phyloP scores from a whole-genome alignment of 2,113 vertebrate genomes.

The Syngnathus typhle region DNA sequence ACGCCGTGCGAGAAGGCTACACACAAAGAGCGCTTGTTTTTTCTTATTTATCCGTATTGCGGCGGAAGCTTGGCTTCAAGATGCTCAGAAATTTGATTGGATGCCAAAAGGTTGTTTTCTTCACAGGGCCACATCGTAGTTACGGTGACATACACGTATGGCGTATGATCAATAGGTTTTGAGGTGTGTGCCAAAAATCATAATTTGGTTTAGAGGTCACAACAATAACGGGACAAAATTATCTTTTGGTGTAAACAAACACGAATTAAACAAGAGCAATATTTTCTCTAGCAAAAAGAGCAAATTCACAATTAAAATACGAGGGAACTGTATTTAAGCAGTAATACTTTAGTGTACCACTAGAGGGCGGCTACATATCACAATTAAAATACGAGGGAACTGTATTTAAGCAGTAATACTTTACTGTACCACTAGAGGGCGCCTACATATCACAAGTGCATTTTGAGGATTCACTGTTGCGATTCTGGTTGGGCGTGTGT shows the following conservation, averaged over 20 bases:
- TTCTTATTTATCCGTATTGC: conserved; percentile 55
- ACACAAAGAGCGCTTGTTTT: conserved; percentile 61
- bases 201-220: background rate
- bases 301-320: background rate
- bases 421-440: too few relatives aligned
- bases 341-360: background rate
- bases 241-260: background rate
- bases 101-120: background rate
- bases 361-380: background rate
- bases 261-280: background rate
- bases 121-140: background rate
- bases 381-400: too few relatives aligned
- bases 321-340: background rate
- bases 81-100: background rate
- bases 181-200: too few relatives aligned
- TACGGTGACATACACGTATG: too few relatives aligned
- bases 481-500: too few relatives aligned
- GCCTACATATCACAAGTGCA: too few relatives aligned
- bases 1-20: conserved; percentile 47
- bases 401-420: too few relatives aligned
- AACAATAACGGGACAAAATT: too few relatives aligned
- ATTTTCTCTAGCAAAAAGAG: background rate
- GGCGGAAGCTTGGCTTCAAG: background rate
- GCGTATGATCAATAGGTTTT: too few relatives aligned
- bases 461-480: too few relatives aligned